These are phyloP conservation scores for Caenorhabditis sp. DNA, from an alignment of 2,888 invertebrate species.

Conservation along the genomic window DNA sequence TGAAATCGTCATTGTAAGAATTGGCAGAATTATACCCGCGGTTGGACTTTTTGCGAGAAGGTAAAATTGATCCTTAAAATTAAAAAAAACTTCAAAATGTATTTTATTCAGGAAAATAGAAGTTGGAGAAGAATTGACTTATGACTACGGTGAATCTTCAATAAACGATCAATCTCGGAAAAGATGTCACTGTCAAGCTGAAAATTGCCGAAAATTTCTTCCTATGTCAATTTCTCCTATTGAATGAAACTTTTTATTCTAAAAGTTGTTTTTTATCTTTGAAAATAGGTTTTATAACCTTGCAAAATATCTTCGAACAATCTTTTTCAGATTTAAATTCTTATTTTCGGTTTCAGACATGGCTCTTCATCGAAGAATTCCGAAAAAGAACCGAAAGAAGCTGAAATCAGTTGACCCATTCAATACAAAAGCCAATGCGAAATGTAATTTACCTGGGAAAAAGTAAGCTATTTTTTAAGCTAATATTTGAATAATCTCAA, in stretches of 20 bases:
- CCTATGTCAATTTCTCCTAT: conserved; percentile 39
- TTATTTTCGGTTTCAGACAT: conserved; percentile 17
- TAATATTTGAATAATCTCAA: neutral
- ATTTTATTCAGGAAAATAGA: conserved; percentile 32
- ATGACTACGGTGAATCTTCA: conserved; percentile 54
- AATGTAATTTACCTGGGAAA: conserved; percentile 6
- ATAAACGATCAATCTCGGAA: conserved; percentile 1
- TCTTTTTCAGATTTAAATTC: neutral
- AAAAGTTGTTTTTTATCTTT: no score
- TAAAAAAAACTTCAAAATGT: neutral
- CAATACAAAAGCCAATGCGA: conserved; percentile 44
- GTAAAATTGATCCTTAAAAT: neutral
- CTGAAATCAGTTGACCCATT: conserved; percentile 57
- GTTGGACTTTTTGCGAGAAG: conserved; percentile 56
- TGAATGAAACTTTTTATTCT: conserved; percentile 13
- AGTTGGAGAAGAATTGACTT: conserved; percentile 60
- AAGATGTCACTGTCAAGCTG: neutral
- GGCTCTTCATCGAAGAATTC: conserved; percentile 52
- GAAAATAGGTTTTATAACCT: no score
- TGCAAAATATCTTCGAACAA: no score
- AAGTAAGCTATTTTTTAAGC: conserved; percentile 12
- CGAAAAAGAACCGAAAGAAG: conserved; percentile 58
- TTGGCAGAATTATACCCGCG: conserved; percentile 51
- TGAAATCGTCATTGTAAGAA: conserved; percentile 48
- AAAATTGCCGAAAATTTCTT: conserved; percentile 38